Conservation (phyloP, 2,888 invertebrate genomes). For the Lycia hirtaria region DNA sequence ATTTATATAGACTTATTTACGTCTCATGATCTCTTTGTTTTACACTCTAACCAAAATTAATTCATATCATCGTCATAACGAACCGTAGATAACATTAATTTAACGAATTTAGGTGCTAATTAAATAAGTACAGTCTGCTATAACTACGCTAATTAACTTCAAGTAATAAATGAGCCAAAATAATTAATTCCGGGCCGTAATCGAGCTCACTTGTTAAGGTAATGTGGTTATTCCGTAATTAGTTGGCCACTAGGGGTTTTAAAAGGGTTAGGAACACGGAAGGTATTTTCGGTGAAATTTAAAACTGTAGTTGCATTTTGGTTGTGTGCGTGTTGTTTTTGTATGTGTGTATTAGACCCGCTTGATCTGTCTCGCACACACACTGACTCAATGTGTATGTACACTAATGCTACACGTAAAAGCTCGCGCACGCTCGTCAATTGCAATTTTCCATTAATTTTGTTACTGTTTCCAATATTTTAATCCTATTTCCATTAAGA, state of each 20-base stretch:
- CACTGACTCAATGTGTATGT: too few species aligned
- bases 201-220: conserved; percentile 8
- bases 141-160: conserved; percentile 14
- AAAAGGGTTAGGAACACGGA: conserved; percentile 2
- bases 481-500: too few species aligned
- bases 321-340: too few species aligned
- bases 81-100: background rate
- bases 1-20: too few species aligned
- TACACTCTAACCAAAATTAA: too few species aligned
- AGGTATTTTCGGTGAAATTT: background rate
- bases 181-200: conserved; percentile 16
- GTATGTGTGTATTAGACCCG: too few species aligned
- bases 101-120: conserved; percentile 14
- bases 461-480: too few species aligned
- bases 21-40: background rate
- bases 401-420: too few species aligned
- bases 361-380: too few species aligned
- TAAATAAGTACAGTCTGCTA: conserved; percentile 16
- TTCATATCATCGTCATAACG: background rate
- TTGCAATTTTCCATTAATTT: too few species aligned
- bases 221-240: conserved; percentile 14
- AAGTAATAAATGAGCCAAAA: conserved; percentile 23
- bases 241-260: conserved; percentile 1
- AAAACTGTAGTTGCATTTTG: too few species aligned
- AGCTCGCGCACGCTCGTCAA: too few species aligned